Evolutionary conservation across 2,888 invertebrate genomes (phyloP), one percentile per base, ranked within the genome.

Genomic region (Pachymerium ferrugineum): DNA sequence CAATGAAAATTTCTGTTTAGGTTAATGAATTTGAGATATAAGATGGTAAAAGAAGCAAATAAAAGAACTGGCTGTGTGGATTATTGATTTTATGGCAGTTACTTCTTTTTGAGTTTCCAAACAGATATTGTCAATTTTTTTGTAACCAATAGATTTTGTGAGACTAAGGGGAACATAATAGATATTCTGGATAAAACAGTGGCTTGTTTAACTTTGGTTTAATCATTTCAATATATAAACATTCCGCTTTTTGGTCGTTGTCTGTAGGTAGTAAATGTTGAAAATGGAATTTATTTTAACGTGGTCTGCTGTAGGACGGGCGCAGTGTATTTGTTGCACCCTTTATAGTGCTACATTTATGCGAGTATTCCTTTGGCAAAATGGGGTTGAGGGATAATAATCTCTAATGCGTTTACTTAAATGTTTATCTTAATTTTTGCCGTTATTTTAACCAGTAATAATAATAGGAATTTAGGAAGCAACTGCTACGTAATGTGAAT

Each of bases 201-300:
- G n/a, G n/a, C n/a, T n/a, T n/a, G n/a, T n/a, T n/a, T n/a, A n/a
- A n/a, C n/a, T n/a, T n/a, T n/a, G n/a, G n/a, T n/a, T n/a, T n/a
- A n/a, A n/a, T n/a, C n/a, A n/a, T n/a, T n/a, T n/a, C n/a, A n/a
- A n/a, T n/a, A n/a, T n/a, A n/a, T n/a, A n/a, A n/a, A 62, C 62
- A 62, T 62, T 28, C 62, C 62, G 62, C 62, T 62, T 62, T n/a
- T n/a, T n/a, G n/a, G n/a, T n/a, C n/a, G n/a, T n/a, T 62, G 47
- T 47, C 8, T 54, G 19, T 54, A 19, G 25, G 25, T 54, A 54
- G 54, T 14, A 14, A 42, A 42, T n/a, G n/a, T 14, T 42, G 42
- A 16, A 16, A 42, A 14, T 42, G 10, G 8, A 5, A n/a, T 16
- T 47, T 47, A 47, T 62, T 62, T n/a, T 62, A 12, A 8, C 8